Evolutionary conservation across 2,797 vertebrate species (phyloP), one percentile per base, ranked within the genome.

Genomic region (Smutsia gigantea): DNA sequence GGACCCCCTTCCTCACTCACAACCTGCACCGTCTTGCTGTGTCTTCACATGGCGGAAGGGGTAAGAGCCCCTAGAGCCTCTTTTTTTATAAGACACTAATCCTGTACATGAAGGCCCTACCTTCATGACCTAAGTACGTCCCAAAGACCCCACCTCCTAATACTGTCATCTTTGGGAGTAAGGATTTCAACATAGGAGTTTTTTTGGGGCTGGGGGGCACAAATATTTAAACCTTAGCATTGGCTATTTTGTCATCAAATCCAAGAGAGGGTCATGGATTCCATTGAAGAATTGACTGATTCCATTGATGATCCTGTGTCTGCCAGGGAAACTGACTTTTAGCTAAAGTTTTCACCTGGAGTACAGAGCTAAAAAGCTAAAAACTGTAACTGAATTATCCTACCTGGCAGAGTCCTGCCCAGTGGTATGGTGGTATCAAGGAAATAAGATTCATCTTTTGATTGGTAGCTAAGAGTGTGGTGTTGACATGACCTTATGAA

Each of bases 181-280:
- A 69, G 53, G 31, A 75, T 88, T 84, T 95, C 59, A 75, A 31
- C 42, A 37, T n/a, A 53, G 25, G 34, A 51, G 68, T 75, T 75
- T 83, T 49, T 87, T 88, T 39, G 4, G 64, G 37, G 18, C 11
- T 46, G 27, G 59, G 1, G 31, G 17, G 29, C 9, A 21, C 29
- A 79, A 46, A 55, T n/a, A 74, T 74, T 91, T 31, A 91, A 72
- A 34, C 61, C 21, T 27, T 27, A 72, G 29, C n/a, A 72, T 61
- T 93, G 87, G 11, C 49, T 95, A 3, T 46, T 75, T 85, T 91
- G 95, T 94, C 63, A 83, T 87, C 87, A 59, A 77, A 81, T 95
- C 94, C 46, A 85, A 84, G 63, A 72, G 27, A 87, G 21, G 49
- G 51, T 90, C 18, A 79, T 94, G 49, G 31, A 85, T 86, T 87